Evolutionary conservation across 1,140 invertebrate species (phyloP).

Genomic region (Phortica variegata): DNA sequence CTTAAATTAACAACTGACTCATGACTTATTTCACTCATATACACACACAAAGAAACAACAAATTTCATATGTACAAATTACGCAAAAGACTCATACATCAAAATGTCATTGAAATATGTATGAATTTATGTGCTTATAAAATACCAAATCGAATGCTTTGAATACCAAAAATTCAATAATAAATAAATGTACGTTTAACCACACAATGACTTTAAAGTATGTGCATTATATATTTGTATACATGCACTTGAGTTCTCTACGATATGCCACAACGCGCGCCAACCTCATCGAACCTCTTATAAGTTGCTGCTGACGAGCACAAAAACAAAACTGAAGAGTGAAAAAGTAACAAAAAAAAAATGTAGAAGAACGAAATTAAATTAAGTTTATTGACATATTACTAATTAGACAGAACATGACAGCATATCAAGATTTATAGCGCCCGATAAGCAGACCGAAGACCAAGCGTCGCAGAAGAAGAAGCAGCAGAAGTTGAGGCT

Average conservation of each 20-base stretch:
- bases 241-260: neutral
- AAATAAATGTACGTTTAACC: conserved; percentile 25
- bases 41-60: too few relatives aligned
- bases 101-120: too few relatives aligned
- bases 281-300: conserved; percentile 2
- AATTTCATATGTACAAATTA: too few relatives aligned
- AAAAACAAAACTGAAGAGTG: conserved; percentile 11
- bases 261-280: neutral
- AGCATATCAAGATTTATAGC: conserved; percentile 56
- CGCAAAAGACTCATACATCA: too few relatives aligned
- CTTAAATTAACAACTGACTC: too few relatives aligned
- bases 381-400: conserved; percentile 57
- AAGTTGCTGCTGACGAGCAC: conserved; percentile 10
- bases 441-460: conserved; percentile 40
- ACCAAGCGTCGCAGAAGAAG: too few relatives aligned
- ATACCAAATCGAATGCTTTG: conserved; percentile 14
- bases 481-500: too few relatives aligned
- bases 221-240: too few relatives aligned
- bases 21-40: too few relatives aligned
- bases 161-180: conserved; percentile 17
- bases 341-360: conserved; percentile 8
- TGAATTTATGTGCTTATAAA: too few relatives aligned
- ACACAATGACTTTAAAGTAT: conserved; percentile 22
- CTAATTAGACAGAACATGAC: conserved; percentile 57
- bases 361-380: conserved; percentile 39